A percentile compares a stretch with the other conserved stretches of the same genome.
Conservation (phyloP, 2,113 vertebrate species). For the Odontophorus gujanensis region DNA sequence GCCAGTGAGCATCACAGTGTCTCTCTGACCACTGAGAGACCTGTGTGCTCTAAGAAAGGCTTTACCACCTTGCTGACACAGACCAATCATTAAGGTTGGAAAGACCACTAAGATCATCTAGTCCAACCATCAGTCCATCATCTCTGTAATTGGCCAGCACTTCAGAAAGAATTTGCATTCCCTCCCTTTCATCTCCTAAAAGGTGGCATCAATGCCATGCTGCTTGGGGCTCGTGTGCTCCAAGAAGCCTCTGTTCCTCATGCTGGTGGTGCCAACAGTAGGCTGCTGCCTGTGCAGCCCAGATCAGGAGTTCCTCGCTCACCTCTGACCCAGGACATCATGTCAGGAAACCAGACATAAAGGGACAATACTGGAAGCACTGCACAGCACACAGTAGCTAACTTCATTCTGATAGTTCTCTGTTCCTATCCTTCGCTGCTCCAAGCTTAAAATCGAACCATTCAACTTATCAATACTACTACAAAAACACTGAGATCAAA, state of each 20-base stretch:
- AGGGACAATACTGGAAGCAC: neutral
- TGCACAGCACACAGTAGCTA: accelerated
- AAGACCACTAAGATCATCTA: too few species aligned
- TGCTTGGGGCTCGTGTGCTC: neutral
- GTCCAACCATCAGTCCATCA: too few species aligned
- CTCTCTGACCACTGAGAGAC: neutral
- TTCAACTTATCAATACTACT: neutral
- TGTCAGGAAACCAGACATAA: neutral
- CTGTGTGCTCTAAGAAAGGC: neutral
- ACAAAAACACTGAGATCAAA: neutral
- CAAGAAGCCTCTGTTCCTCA: neutral
- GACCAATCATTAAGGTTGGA: too few species aligned
- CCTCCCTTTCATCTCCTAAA: accelerated
- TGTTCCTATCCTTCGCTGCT: neutral
- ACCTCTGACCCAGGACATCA: neutral
- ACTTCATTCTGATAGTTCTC: neutral
- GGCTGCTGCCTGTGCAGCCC: neutral
- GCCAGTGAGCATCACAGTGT: neutral
- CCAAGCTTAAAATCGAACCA: neutral
- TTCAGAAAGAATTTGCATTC: neutral
- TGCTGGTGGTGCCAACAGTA: neutral
- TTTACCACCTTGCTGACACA: neutral
- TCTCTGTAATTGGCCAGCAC: neutral
- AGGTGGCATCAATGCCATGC: neutral
- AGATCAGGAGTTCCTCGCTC: neutral